Evolutionary conservation across 2,797 vertebrate species (phyloP), one percentile per base, ranked within the genome.

Genomic region (Dryobates pubescens): DNA sequence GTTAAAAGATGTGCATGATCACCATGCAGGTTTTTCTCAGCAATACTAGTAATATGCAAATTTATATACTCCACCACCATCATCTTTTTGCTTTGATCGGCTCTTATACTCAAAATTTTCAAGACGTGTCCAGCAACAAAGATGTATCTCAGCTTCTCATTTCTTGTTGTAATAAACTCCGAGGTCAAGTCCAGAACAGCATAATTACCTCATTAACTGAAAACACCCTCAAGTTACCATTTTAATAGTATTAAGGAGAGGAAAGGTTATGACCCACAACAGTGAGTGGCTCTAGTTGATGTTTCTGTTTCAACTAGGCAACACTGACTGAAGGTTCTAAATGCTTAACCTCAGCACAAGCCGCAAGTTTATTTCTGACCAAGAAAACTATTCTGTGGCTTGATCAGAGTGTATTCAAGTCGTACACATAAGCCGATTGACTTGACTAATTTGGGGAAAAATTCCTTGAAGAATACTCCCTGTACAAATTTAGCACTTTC

Each of bases 181-280:
- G 90, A 95, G 92, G 94, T 95, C 90, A 95, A 63, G 63, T 18
- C 47, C 73, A 54, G 65, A 29, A 62, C 47, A 54, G 56, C 57
- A 47, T 92, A 94, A 96, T 96, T 90, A 90, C 67, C 79, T 92
- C 79, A 83, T 93, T 96, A 95, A 92, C 36, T 78, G 79, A 32
- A 80, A 90, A 32, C 27, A 67, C n/a, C 67, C 81, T 85, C 11
- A 10, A 88, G 76, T 89, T 94, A 69, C 76, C 45, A 58, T 58
- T 92, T 64, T 83, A 93, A 51, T 41, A 75, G 38, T 36, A 76
- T 83, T 86, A 79, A 80, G 63, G 70, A 92, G 53, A 64, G 47
- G 38, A 87, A 94, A 87, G 47, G 84, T 84, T 87, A 13, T 34
- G 78, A 92, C 84, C 79, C 38, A 4, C 29, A 61, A 18, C 22